phyloP scores from a whole-genome alignment of 1,140 invertebrate species.

The Chionoecetes opilio region DNA sequence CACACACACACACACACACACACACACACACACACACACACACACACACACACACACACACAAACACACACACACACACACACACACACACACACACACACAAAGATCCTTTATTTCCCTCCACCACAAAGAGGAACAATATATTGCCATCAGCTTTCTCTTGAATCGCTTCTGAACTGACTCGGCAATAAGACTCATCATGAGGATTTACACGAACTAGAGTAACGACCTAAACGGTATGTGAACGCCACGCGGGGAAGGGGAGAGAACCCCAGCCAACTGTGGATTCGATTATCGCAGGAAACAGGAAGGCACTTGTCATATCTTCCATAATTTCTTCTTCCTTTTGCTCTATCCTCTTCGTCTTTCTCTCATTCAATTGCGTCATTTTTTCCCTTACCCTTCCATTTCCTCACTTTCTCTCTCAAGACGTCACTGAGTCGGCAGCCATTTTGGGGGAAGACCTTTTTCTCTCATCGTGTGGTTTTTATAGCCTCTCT shows the following conservation, averaged over 20 bases:
- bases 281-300: slow-evolving; percentile 44
- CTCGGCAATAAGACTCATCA: neutral
- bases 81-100: no score
- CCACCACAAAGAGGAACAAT: neutral
- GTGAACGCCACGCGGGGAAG: neutral
- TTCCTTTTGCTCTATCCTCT: slow-evolving; percentile 33
- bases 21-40: no score
- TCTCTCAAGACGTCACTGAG: slow-evolving; percentile 51
- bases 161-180: neutral
- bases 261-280: neutral
- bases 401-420: slow-evolving; percentile 33
- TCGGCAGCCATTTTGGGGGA: slow-evolving; percentile 68
- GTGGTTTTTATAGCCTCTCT: slow-evolving; percentile 55
- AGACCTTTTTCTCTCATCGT: slow-evolving; percentile 52
- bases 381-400: neutral
- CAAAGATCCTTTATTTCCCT: neutral
- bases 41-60: no score
- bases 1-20: no score
- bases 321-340: slow-evolving; percentile 60
- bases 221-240: neutral
- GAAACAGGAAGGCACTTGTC: slow-evolving; percentile 50
- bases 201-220: neutral
- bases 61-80: no score
- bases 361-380: neutral
- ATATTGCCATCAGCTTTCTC: neutral